These are phyloP conservation scores for Criorhina ranunculi DNA, from an alignment of 2,888 invertebrate species.

Conservation along the genomic window DNA sequence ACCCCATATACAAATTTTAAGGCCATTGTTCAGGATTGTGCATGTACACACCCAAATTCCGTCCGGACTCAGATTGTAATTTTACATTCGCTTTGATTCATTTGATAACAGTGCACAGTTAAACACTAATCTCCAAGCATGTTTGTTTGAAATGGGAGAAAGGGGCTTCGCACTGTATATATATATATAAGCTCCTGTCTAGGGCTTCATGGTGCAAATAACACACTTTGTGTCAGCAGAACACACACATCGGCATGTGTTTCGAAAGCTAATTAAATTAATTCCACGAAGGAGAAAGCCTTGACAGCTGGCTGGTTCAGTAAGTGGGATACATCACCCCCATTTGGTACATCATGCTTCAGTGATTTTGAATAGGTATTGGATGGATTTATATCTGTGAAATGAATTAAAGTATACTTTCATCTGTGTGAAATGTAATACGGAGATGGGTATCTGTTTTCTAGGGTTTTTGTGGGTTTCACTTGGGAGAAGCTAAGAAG, in stretches of 20 bases:
- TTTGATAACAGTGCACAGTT: constrained; percentile 60
- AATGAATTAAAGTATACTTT: constrained; percentile 55
- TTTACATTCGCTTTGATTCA: constrained; percentile 68
- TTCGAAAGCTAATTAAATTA: constrained; percentile 73
- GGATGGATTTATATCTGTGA: constrained; percentile 57
- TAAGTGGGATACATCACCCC: neutral
- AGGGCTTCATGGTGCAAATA: constrained; percentile 58
- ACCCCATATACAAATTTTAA: constrained; percentile 11
- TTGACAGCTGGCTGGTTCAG: constrained; percentile 58
- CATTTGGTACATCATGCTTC: constrained; percentile 56
- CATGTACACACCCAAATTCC: neutral
- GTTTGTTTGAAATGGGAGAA: constrained; percentile 28
- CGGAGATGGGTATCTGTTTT: constrained; percentile 5
- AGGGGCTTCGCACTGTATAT: neutral
- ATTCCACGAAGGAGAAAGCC: constrained; percentile 56
- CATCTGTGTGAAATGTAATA: constrained; percentile 32
- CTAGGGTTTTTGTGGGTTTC: constrained; percentile 1
- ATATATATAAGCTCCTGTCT: constrained; percentile 30
- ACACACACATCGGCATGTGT: constrained; percentile 36
- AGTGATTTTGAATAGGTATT: constrained; percentile 65
- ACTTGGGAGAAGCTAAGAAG: neutral
- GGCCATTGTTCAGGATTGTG: constrained; percentile 18
- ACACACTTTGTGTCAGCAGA: constrained; percentile 43
- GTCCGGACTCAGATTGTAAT: constrained; percentile 17
- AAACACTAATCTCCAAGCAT: constrained; percentile 49